Evolutionary conservation across 2,797 vertebrate species (phyloP), one percentile per base, ranked within the genome.

Genomic region (Hemibagrus guttatus): DNA sequence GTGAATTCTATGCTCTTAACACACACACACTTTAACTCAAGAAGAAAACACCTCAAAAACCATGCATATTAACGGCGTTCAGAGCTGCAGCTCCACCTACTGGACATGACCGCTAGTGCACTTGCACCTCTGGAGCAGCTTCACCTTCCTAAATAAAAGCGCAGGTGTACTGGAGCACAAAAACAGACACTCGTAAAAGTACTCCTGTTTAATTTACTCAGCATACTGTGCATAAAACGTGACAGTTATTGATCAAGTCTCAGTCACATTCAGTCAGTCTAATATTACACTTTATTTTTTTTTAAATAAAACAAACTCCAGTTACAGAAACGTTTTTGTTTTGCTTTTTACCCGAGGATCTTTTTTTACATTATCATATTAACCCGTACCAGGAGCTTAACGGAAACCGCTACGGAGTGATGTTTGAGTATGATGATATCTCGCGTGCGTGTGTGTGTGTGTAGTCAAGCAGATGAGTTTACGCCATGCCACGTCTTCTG

Each of bases 201-300:
- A 91, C 82, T 91, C 87, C 16, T 80, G 88, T 95, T 96, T 95
- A 95, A 90, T 91, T 95, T 91, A 90, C 90, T 91, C 85, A 89
- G 90, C 90, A 90, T 93, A 95, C 92, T 39, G 88, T 87, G 91
- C 89, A 90, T 83, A 89, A 81, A 93, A 93, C 89, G 92, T 88
- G 88, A 91, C 86, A 82, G 68, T 84, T 88, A 88, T 58, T 88
- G 71, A 92, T 90, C 81, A n/a, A 52, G 72, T 75, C 72, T 89
- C 75, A 31, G 61, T 82, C 87, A 85, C 86, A 19, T 84, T 74
- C 61, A 69, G 35, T 80, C 76, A 59, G 21, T 19, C 31, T 23
- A 61, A 78, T 64, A 56, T 63, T 82, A 85, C 79, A 85, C 82
- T 74, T 39, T n/a, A n/a, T n/a, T n/a, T n/a, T n/a, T 39, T 4